Evolutionary conservation across 2,113 vertebrate genomes (phyloP), one percentile per base, ranked within the genome.

Genomic region (Nothobranchius furzeri): DNA sequence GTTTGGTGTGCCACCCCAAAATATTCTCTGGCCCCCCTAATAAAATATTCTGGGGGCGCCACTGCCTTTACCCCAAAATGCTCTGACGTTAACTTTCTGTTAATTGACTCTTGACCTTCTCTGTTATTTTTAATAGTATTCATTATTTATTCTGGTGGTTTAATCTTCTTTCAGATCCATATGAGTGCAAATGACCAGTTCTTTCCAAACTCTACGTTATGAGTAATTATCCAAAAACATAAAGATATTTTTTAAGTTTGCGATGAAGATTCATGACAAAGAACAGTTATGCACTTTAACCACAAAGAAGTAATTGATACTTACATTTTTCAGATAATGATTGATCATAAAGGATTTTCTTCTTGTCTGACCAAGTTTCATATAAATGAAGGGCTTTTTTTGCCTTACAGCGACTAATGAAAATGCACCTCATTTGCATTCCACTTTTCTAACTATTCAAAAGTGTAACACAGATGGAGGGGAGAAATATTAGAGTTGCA

Each of bases 391-490:
- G 45, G 6, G 64, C 72, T 58, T 45, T 77, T 72, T 76, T 68
- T 77, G 77, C 20, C 56, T 43, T 62, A 67, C 56, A 75, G 56
- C 43, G 20, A 49, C 64, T 83, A 79, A 84, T 85, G 71, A 87
- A 76, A 87, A 87, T 12, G 12, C 57, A 65, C 1, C 73, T 68
- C 64, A 84, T 85, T 87, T 85, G 43, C 76, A 85, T 85, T 68
- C 63, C 63, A 66, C 78, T 77, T 80, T 76, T 73, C 60, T 66
- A 68, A 85, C 81, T 71, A 76, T 86, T 90, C 66, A 64, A 72
- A 79, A 85, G 50, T 76, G 62, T 72, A 73, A 68, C 75, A 81
- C 86, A 79, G 75, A 74, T 76, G 51, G 62, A 80, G 64, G 60
- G 77, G 75, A 42, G 20, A 53, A 53, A 53, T 76, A 84, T 85